Evolutionary conservation across 1,140 invertebrate species (phyloP), one percentile per base, ranked within the genome.

Genomic region (Drosophila aff.): DNA sequence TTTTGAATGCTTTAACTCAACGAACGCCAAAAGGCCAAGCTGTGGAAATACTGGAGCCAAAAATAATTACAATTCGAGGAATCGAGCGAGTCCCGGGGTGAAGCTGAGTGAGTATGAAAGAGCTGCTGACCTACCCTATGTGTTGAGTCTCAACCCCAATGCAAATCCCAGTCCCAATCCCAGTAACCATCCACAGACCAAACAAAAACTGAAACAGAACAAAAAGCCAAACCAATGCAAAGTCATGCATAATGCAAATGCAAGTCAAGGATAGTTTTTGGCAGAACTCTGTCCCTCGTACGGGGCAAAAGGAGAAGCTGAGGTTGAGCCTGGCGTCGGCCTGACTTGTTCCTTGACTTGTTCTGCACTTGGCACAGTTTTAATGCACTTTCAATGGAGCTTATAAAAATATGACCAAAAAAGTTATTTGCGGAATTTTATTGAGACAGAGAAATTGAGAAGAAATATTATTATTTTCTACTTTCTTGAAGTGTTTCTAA

Each of bases 191-290:
- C 18, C 41, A 10, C 28, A 57, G 49, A 47, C 41, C 69, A 75
- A 57, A 63, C 43, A 40, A 52, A 66, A 76, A 66, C 26, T 46
- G 5, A 50, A 59, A 33, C 31, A 47, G 53, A 75, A 31, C 44
- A 62, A 41, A 47, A 65, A 61, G 15, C 40, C 40, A 78, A 65
- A 58, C 63, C 60, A 64, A 79, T 28, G 58, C 53, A 50, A 82
- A 86, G 58, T 79, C 72, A 82, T 86, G 83, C 80, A 86, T 87
- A 87, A 87, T 86, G 83, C 76, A 86, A 84, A 84, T 73, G 58
- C 68, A 66, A 87, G 80, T 80, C 83, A 76, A 87, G 83, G 67
- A 77, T 85, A 81, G 58, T 81, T 83, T 84, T 65, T 79, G 71
- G 50, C 58, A 79, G 47, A 49, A 26, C 63, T 61, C 53, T 55